Evolutionary conservation across 2,113 vertebrate genomes (phyloP).

Genomic region (Symphodus melops): DNA sequence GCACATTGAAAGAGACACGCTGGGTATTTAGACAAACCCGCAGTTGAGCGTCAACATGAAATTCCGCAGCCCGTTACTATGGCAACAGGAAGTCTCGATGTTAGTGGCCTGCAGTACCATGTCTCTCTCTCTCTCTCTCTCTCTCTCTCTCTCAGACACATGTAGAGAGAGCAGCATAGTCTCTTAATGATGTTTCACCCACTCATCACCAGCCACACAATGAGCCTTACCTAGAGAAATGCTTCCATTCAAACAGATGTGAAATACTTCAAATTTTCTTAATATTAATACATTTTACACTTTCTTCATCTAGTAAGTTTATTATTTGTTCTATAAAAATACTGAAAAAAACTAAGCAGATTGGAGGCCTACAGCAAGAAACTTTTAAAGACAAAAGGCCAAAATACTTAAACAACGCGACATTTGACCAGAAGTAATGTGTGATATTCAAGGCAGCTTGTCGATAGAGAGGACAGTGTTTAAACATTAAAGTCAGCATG

Average conservation of each 20-base stretch:
- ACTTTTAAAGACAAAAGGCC: too few relatives aligned
- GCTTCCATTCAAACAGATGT: not conserved
- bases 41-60: slow-evolving; percentile 53
- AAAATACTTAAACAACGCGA: too few relatives aligned
- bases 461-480: too few relatives aligned
- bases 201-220: slow-evolving; percentile 74
- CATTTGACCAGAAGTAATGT: too few relatives aligned
- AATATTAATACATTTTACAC: not conserved
- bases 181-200: slow-evolving; percentile 80
- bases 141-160: slow-evolving; percentile 27
- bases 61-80: slow-evolving; percentile 82
- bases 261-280: not conserved
- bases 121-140: slow-evolving; percentile 45
- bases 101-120: slow-evolving; percentile 72
- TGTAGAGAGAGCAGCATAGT: slow-evolving; percentile 55
- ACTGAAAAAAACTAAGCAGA: not conserved
- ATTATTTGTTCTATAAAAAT: not conserved
- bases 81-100: slow-evolving; percentile 77
- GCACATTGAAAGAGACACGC: slow-evolving; percentile 24
- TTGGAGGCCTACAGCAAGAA: too few relatives aligned
- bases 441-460: too few relatives aligned
- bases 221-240: slow-evolving; percentile 46
- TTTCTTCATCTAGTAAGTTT: not conserved
- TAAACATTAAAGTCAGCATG: too few relatives aligned
- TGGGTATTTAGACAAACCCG: slow-evolving; percentile 52